Evolutionary conservation across 2,797 vertebrate genomes (phyloP).

Genomic region (Alexandromys oeconomus): DNA sequence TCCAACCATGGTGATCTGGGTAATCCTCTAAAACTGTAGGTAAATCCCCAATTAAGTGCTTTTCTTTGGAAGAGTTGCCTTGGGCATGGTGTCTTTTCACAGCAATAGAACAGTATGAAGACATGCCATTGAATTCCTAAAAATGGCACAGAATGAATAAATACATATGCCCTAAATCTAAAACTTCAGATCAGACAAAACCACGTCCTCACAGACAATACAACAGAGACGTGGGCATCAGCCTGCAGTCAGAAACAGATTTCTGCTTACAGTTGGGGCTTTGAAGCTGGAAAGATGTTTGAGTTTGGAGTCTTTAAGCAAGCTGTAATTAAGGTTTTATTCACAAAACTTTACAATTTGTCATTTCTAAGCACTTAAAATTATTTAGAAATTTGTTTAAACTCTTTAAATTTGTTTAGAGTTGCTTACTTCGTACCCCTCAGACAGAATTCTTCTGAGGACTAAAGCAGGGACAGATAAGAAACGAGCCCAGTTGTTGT

Average conservation of each 20-base stretch:
- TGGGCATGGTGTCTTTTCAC: background rate
- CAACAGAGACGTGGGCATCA: accelerated
- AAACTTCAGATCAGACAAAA: background rate
- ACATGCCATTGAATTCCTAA: background rate
- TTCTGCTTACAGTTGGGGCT: background rate
- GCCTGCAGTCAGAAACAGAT: background rate
- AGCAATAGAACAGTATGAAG: background rate
- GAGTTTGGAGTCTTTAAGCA: background rate
- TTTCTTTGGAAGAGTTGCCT: background rate
- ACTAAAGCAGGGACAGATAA: background rate
- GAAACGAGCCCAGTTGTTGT: background rate
- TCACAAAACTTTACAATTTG: background rate
- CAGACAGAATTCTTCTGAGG: background rate
- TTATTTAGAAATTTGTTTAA: background rate
- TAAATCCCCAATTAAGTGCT: background rate
- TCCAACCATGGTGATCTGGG: background rate
- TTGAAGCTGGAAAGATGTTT: background rate
- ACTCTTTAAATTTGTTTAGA: background rate
- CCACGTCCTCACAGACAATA: background rate
- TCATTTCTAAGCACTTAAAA: background rate
- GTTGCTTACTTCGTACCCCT: background rate
- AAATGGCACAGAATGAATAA: background rate
- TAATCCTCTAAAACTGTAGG: background rate
- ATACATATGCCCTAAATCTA: background rate
- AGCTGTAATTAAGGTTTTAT: background rate